A percentile compares a stretch with the other conserved stretches of the same genome.
These are phyloP conservation scores for Caloenas nicobarica DNA, from an alignment of 2,113 vertebrate species.

Conservation along the genomic window DNA sequence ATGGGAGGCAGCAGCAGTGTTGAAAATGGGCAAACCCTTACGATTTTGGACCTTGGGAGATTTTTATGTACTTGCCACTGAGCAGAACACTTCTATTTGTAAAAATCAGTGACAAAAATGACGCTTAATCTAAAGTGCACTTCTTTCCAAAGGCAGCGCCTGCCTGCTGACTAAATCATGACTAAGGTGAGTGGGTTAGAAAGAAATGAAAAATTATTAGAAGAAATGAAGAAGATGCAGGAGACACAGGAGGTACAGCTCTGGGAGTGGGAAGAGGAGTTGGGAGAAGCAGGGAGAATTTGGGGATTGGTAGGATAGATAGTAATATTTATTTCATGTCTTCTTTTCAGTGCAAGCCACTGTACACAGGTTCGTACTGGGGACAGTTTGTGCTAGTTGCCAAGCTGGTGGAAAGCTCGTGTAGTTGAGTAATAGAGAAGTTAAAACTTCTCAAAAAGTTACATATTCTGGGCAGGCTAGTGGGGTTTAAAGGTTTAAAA, in stretches of 20 bases:
- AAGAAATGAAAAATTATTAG: neutral
- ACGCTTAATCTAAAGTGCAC: fast-evolving
- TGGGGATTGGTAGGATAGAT: neutral
- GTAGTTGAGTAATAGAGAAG: neutral
- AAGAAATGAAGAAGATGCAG: neutral
- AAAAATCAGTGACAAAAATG: neutral
- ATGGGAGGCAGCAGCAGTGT: neutral
- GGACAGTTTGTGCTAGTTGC: neutral
- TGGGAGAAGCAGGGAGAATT: neutral
- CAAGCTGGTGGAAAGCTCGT: neutral
- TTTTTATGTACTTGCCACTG: neutral
- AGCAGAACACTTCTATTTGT: neutral
- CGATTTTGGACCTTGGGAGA: neutral
- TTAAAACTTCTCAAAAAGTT: neutral
- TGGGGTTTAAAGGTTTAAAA: neutral
- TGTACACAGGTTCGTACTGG: neutral
- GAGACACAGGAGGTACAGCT: neutral
- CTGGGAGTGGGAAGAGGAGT: neutral
- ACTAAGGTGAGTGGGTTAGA: neutral
- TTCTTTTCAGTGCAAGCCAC: neutral
- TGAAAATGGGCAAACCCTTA: neutral
- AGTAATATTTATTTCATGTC: neutral
- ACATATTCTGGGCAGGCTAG: neutral
- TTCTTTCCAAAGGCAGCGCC: neutral
- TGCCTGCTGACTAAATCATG: neutral